Base-by-base conservation (phyloP, 1,140 invertebrate genomes). In the Drosophila pseudoobscura region DNA sequence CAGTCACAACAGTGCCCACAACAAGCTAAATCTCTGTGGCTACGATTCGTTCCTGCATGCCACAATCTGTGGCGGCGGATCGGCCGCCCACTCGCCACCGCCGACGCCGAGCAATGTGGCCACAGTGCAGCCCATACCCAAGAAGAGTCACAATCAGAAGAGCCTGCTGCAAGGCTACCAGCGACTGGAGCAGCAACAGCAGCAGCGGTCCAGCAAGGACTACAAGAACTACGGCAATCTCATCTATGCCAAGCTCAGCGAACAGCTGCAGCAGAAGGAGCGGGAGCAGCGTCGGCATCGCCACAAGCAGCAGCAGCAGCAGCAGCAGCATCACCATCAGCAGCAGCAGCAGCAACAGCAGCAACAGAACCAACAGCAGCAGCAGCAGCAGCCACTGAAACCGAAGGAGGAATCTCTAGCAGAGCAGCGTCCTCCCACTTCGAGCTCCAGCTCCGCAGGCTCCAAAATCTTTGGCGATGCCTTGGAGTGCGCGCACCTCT, bases 31-130 rank as follows among this genome's bases (percentile, higher is more conserved):
- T 78, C 80, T 94, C 29, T 94, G 93, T 70, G 92, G 93, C 76
- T 94, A 94, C 75, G 93, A 94, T 72, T 92, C 93, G n/a, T 94
- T 94, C 77, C 84, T 94, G 22, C 93, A 94, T 79, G 93, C 93
- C 15, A 93, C 93, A 17, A 93, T 94, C 68, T 94, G 93, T 69
- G 88, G 90, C 20, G 90, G 87, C 15, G 80, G 83, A 13, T 70
- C 73, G 2, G 54, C 57, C 58, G 68, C 69, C 17, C 83, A 84
- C 47, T 85, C 89, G 8, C 75, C 79, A 9, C 78, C 80, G 17
- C 55, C 83, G 13, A 83, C 74, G 60, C 75, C 78, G 66, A 87
- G 75, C 39, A 87, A 88, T 54, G 87, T 91, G 51, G 89, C 89
- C 58, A 91, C 89, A 13, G 85, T 91, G 15, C 89, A 90, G 70